Conservation (phyloP, 2,797 vertebrate genomes). For the Sebastes iracundus region DNA sequence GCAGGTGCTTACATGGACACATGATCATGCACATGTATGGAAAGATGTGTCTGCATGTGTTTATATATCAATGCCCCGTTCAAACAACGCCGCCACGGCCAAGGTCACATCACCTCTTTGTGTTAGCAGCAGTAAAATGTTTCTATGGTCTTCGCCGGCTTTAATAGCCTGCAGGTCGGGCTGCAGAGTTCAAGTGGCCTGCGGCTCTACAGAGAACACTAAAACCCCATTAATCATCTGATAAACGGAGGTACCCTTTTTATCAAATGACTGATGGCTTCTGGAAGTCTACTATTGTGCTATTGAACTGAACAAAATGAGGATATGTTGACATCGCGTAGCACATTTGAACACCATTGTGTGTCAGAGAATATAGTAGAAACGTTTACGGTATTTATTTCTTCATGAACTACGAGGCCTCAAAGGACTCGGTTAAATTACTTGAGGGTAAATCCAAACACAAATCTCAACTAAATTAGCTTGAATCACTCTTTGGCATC, state of each 20-base stretch:
- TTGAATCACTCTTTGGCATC: not conserved
- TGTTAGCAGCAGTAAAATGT: conserved; percentile 38
- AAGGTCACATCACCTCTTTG: conserved; percentile 40
- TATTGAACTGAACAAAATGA: not conserved
- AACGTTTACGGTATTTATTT: not conserved
- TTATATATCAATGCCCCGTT: not conserved
- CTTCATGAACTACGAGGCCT: not conserved
- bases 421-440: not conserved
- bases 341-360: not conserved
- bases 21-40: not conserved
- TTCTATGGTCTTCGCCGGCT: conserved; percentile 12
- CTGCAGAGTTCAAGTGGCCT: conserved; percentile 43
- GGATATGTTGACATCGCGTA: not conserved
- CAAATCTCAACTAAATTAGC: not conserved
- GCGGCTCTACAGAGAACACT: conserved; percentile 23
- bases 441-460: not conserved
- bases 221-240: conserved; percentile 51
- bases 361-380: not conserved
- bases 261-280: conserved; percentile 33
- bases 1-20: not conserved
- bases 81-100: not conserved
- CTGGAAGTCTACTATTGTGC: conserved; percentile 7
- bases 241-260: conserved; percentile 35
- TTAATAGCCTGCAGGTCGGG: conserved; percentile 50
- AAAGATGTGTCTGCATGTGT: not conserved